Evolutionary conservation across 1,140 invertebrate species (phyloP), one percentile per base, ranked within the genome.

Genomic region (Monomorium pharaonis): DNA sequence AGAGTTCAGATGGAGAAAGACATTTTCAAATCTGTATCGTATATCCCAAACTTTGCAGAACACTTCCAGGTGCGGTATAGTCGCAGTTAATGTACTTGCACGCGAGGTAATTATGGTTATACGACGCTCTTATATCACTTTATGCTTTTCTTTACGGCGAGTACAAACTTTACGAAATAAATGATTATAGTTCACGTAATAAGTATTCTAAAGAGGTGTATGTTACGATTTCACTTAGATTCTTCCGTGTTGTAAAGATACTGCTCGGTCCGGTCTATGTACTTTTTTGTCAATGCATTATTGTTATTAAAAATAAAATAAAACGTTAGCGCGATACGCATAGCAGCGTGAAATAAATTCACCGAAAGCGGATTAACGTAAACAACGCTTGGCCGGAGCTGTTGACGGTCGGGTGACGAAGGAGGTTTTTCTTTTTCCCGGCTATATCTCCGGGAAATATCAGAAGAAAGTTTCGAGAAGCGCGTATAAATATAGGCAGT

Each of bases 161-260:
- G 65, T 44, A 51, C 67, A 44, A 83, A 74, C 51, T 83, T 83
- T 83, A 58, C 67, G 67, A 83, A 83, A 83, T 83, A 72, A 83
- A 74, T 74, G 67, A 83, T 81, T 72, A 47, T 83, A 72, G 78
- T 44, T 44, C 67, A 27, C 51, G 67, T 72, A 83, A 74, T 47
- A 74, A 58, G 37, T 74, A 83, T 30, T n/a, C 18, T 14, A 47
- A 83, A 74, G 51, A 21, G 30, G 33, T 24, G 37, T 58, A 44
- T 58, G 49, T 81, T 72, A 58, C 78, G 65, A 81, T 72, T 81
- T 81, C 78, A 72, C 65, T 72, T 12, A 4, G 4, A 24, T 14
- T 44, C 42, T 81, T 81, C 78, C 65, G 65, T 56, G 24, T 80
- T 80, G 62, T 70, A 27, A 54, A 65, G 42, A 49, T 65, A 78